These are phyloP conservation scores for Phylloscopus trochilus DNA, from an alignment of 2,113 vertebrate genomes.

Conservation along the genomic window DNA sequence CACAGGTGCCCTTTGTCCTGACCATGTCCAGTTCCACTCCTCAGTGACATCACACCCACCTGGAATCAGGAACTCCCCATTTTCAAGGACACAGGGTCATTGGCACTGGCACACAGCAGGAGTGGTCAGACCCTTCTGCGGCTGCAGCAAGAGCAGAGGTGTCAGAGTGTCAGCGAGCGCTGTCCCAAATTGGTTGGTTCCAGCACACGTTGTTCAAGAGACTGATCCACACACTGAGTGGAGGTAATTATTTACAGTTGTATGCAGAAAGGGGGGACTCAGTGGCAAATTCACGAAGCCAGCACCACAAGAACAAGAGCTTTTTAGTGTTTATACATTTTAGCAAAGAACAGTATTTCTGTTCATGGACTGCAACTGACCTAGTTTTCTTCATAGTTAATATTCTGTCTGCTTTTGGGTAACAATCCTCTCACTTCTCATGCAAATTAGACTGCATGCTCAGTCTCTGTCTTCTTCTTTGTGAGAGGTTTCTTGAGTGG, in stretches of 20 bases:
- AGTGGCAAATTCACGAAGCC: neutral
- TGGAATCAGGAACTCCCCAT: too few relatives aligned
- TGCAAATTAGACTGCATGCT: neutral
- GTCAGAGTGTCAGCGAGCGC: neutral
- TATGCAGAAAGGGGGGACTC: neutral
- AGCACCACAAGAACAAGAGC: neutral
- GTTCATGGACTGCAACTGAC: too few relatives aligned
- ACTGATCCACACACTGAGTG: neutral
- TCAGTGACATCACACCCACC: too few relatives aligned
- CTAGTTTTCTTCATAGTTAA: neutral
- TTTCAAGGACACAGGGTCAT: too few relatives aligned
- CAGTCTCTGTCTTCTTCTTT: neutral
- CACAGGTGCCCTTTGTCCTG: too few relatives aligned
- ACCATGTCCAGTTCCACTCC: too few relatives aligned
- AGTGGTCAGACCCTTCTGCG: neutral
- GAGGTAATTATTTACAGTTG: neutral
- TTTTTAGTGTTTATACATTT: neutral
- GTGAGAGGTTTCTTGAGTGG: too few relatives aligned
- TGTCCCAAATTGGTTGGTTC: neutral
- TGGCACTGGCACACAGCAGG: too few relatives aligned
- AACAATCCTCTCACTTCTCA: neutral
- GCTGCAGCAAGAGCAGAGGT: neutral
- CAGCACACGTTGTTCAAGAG: too few relatives aligned
- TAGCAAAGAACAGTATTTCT: neutral
- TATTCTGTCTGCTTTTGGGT: too few relatives aligned